phyloP scores from a whole-genome alignment of 2,113 vertebrate genomes.

The Emydocephalus ijimae region DNA sequence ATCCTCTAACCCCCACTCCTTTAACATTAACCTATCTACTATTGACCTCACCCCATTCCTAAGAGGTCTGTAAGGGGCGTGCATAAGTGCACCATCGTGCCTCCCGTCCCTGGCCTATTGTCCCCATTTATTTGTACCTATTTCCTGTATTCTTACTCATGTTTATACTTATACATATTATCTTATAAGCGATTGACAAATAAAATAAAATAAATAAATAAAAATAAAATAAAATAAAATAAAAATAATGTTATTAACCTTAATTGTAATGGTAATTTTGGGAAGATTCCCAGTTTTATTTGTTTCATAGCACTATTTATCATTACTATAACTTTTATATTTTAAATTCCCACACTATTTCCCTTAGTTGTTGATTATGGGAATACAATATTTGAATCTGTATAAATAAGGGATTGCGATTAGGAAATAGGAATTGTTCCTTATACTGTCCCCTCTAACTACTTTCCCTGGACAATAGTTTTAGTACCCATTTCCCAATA shows the following conservation, averaged over 20 bases:
- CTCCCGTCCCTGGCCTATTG: too few relatives aligned
- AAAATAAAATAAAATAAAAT: too few relatives aligned
- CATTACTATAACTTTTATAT: background rate
- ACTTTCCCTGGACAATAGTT: background rate
- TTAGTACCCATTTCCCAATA: background rate
- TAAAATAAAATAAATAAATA: too few relatives aligned
- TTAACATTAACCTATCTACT: too few relatives aligned
- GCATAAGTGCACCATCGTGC: too few relatives aligned
- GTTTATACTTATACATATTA: too few relatives aligned
- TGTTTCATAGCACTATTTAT: background rate
- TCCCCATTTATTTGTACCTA: too few relatives aligned
- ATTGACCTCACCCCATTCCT: too few relatives aligned
- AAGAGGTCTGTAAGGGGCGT: too few relatives aligned
- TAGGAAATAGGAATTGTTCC: background rate
- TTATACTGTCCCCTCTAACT: background rate
- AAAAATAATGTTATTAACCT: background rate
- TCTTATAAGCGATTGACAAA: too few relatives aligned
- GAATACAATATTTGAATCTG: background rate
- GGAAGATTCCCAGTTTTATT: background rate
- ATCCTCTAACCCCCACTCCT: too few relatives aligned
- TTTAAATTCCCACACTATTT: background rate
- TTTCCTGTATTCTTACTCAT: too few relatives aligned
- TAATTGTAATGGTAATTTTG: background rate
- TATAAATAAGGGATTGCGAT: background rate
- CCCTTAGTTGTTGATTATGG: background rate